Evolutionary conservation across 2,888 invertebrate species (phyloP).

Genomic region (Dryobotodes eremita): DNA sequence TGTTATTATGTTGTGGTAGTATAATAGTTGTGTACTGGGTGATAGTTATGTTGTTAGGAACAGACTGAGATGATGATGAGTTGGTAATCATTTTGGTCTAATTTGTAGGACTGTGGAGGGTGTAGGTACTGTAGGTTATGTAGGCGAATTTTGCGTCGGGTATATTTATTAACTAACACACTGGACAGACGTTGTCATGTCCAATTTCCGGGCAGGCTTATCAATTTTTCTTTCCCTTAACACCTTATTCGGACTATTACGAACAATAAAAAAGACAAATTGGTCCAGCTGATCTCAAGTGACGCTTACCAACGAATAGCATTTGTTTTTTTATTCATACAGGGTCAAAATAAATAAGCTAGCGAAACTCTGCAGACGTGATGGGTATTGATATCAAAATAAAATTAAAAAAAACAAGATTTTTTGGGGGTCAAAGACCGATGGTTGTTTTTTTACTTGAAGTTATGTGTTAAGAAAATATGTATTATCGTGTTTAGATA

Average conservation of each 20-base stretch:
- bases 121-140: neutral
- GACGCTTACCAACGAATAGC: neutral
- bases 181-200: neutral
- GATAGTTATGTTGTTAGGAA: slow-evolving; percentile 44
- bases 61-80: slow-evolving; percentile 4
- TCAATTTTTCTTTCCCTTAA: neutral
- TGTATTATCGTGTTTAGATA: too few species aligned
- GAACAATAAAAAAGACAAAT: too few species aligned
- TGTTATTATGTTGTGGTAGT: slow-evolving; percentile 52
- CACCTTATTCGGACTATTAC: neutral
- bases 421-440: too few species aligned
- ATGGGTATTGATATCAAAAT: too few species aligned
- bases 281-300: too few species aligned
- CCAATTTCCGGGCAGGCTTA: neutral
- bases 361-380: too few species aligned
- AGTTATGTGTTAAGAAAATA: too few species aligned
- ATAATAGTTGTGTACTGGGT: slow-evolving; percentile 29
- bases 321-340: too few species aligned
- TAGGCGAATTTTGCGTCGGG: neutral
- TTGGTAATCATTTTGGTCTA: neutral
- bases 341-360: too few species aligned
- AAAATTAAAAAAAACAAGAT: too few species aligned
- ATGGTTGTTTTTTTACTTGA: too few species aligned
- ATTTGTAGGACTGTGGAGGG: neutral
- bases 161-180: neutral